phyloP scores from a whole-genome alignment of 2,888 invertebrate species.

The Leucophenga montana region DNA sequence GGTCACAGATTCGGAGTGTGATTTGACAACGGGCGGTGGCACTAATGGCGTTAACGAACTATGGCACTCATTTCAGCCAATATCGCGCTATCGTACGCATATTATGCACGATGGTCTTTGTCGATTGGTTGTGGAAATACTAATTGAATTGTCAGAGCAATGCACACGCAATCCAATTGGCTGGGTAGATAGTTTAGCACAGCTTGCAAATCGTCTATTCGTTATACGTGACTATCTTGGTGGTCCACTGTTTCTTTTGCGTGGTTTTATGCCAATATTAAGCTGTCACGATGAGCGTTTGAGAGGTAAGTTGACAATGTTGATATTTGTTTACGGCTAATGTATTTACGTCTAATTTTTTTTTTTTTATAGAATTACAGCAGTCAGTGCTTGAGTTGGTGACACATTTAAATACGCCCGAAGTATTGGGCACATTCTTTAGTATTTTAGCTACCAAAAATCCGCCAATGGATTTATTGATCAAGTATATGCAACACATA shows the following conservation, averaged over 20 bases:
- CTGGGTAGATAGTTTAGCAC: constrained; percentile 69
- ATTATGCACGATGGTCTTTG: constrained; percentile 71
- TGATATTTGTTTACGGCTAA: not conserved
- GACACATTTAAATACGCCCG: constrained; percentile 71
- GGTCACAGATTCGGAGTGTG: constrained; percentile 65
- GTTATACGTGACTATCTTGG: constrained; percentile 72
- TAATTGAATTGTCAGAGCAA: constrained; percentile 67
- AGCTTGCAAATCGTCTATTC: constrained; percentile 69
- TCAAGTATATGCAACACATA: constrained; percentile 75
- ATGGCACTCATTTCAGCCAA: constrained; percentile 67
- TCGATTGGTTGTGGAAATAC: constrained; percentile 69
- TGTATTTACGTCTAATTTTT: not conserved
- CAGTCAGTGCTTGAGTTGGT: constrained; percentile 79
- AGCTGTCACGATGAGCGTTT: constrained; percentile 63
- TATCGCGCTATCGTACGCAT: constrained; percentile 70
- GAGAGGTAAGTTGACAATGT: constrained; percentile 52
- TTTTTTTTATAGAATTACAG: constrained; percentile 76
- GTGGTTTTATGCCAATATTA: constrained; percentile 69
- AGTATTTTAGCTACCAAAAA: constrained; percentile 76
- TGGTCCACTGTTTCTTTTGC: constrained; percentile 68
- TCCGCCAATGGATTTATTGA: constrained; percentile 76
- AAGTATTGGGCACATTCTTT: constrained; percentile 76
- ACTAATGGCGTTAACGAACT: constrained; percentile 53
- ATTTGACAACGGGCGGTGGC: constrained; percentile 43
- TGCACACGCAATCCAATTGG: constrained; percentile 66